Percentiles rank a stretch among this genome's conserved stretches.
phyloP scores from a whole-genome alignment of 2,113 vertebrate genomes.

The Struthidea cinerea region DNA sequence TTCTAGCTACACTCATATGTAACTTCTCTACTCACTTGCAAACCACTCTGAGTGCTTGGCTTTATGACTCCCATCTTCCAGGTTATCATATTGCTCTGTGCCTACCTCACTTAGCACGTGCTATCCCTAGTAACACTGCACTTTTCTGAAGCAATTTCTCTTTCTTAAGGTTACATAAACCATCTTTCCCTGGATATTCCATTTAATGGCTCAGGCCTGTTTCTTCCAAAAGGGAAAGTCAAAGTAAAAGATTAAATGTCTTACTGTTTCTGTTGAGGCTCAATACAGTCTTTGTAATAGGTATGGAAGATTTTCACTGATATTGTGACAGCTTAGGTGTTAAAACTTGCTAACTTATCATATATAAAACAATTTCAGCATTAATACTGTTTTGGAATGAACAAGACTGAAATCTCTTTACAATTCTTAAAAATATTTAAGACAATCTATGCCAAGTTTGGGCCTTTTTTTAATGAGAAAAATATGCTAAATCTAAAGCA shows the following conservation, averaged over 20 bases:
- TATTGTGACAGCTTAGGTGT: background rate
- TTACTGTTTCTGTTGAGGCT: background rate
- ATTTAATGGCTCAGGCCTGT: background rate
- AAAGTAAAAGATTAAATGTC: background rate
- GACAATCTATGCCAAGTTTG: background rate
- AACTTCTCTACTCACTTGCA: background rate
- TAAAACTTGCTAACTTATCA: background rate
- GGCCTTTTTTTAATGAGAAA: background rate
- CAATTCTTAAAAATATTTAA: background rate
- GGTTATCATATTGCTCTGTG: background rate
- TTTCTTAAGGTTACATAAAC: background rate
- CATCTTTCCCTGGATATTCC: background rate
- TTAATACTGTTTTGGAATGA: background rate
- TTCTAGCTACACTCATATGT: background rate
- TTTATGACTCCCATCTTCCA: background rate
- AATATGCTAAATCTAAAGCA: background rate
- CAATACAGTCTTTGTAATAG: background rate
- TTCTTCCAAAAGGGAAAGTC: background rate
- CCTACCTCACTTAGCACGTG: background rate
- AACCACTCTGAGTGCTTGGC: rapidly evolving
- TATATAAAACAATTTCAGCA: background rate
- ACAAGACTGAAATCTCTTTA: background rate
- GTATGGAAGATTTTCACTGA: background rate
- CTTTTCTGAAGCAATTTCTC: background rate
- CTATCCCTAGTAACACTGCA: background rate